These are phyloP conservation scores for Sinodicranocentrus sp. DNA, from an alignment of 2,888 invertebrate species.

Conservation along the genomic window DNA sequence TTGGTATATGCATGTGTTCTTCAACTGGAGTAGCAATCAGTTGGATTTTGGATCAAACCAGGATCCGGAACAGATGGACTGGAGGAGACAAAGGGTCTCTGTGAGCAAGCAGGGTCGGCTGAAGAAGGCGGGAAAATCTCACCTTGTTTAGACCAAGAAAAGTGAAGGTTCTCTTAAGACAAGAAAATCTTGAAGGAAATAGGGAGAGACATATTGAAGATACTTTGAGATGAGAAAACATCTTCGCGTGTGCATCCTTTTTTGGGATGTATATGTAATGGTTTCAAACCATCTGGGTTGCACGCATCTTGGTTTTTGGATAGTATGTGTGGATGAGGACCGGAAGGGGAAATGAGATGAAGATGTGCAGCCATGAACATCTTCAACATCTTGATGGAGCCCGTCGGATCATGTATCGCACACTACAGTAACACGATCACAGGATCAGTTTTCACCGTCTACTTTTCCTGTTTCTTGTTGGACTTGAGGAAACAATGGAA, in stretches of 20 bases:
- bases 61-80: constrained; percentile 31
- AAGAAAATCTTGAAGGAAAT: no score
- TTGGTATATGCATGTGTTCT: no score
- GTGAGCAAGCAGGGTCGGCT: background rate
- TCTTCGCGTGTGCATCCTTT: background rate
- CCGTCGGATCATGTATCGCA: constrained; percentile 29
- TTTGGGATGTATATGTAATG: background rate
- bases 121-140: constrained; percentile 51
- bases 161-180: constrained; percentile 1
- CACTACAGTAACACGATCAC: background rate
- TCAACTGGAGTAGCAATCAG: no score
- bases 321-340: constrained; percentile 14
- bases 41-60: no score
- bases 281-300: background rate
- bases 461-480: background rate
- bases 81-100: constrained; percentile 55
- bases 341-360: constrained; percentile 67
- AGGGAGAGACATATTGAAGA: no score
- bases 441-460: constrained; percentile 46
- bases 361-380: constrained; percentile 48
- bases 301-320: background rate
- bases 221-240: background rate
- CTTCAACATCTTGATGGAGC: constrained; percentile 11
- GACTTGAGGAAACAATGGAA: constrained; percentile 23
- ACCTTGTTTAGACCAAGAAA: background rate